Evolutionary conservation across 2,888 invertebrate species (phyloP).

Genomic region (Patella caerulea): DNA sequence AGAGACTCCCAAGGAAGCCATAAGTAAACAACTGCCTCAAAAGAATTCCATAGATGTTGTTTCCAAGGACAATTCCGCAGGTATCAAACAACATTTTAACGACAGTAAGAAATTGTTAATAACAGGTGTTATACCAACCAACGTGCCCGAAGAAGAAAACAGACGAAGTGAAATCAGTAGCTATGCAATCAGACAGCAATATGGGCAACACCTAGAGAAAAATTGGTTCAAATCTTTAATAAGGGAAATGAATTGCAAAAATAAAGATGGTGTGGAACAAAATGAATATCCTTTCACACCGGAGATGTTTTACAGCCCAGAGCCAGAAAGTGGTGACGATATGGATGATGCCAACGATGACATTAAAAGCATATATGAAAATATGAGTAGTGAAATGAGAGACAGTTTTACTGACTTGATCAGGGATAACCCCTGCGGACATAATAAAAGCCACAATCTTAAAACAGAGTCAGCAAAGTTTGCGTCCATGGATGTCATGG

Average conservation of each 20-base stretch:
- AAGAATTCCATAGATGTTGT: not conserved
- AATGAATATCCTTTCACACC: not conserved
- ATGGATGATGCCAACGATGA: not conserved
- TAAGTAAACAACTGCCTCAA: not conserved
- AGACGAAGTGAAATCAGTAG: not conserved
- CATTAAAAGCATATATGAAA: not conserved
- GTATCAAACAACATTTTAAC: not conserved
- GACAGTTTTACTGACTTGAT: not conserved
- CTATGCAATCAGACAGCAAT: slow-evolving; percentile 14
- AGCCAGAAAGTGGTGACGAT: not conserved
- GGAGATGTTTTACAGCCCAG: slow-evolving; percentile 19
- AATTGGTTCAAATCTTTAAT: slow-evolving; percentile 17
- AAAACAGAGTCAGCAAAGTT: not conserved
- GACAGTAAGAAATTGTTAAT: not conserved
- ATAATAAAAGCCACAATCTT: too few relatives aligned
- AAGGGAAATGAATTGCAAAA: slow-evolving; percentile 11
- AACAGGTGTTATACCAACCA: not conserved
- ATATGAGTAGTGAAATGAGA: not conserved
- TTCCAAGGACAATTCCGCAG: not conserved
- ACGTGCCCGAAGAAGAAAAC: not conserved
- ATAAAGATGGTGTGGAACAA: not conserved
- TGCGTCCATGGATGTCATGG: not conserved
- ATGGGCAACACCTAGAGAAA: slow-evolving; percentile 19
- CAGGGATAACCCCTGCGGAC: not conserved
- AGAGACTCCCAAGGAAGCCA: not conserved